Percentiles rank a stretch among this genome's conserved stretches.
Evolutionary conservation across 1,140 invertebrate genomes (phyloP).

Genomic region (Hydropsyche tenuis): DNA sequence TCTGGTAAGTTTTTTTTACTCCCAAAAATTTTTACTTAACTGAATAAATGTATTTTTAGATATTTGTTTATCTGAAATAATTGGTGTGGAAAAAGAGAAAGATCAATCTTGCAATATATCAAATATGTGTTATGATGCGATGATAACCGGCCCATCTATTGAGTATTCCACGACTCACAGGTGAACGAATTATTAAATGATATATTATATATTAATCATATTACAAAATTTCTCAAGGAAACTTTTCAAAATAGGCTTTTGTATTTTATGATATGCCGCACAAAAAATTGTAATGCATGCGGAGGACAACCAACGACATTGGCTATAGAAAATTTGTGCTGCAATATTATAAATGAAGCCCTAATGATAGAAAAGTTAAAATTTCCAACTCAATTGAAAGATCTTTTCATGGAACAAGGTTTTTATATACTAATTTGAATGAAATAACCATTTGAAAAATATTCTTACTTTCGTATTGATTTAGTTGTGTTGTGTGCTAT

Average conservation of each 20-base stretch:
- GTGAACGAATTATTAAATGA: slow-evolving; percentile 22
- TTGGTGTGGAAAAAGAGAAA: neutral
- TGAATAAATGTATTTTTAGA: slow-evolving; percentile 23
- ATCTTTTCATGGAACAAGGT: slow-evolving; percentile 46
- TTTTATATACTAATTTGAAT: neutral
- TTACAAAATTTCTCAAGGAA: too few relatives aligned
- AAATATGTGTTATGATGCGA: slow-evolving; percentile 24
- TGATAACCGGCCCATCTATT: slow-evolving; percentile 24
- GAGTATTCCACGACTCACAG: slow-evolving; percentile 41
- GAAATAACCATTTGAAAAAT: neutral
- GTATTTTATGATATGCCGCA: slow-evolving; percentile 30
- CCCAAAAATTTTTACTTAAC: neutral
- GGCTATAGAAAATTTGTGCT: slow-evolving; percentile 28
- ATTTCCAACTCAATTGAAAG: slow-evolving; percentile 24
- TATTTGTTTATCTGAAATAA: slow-evolving; percentile 42
- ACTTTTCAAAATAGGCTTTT: slow-evolving; percentile 38
- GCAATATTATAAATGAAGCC: slow-evolving; percentile 34
- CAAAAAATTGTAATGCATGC: slow-evolving; percentile 25
- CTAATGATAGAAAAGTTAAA: neutral
- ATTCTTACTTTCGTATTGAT: slow-evolving; percentile 17
- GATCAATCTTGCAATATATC: slow-evolving; percentile 17
- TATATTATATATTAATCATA: too few relatives aligned
- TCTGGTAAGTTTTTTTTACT: slow-evolving; percentile 31
- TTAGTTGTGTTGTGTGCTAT: slow-evolving; percentile 42
- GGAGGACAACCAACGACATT: neutral